These are phyloP conservation scores for Pyrrhia umbra DNA, from an alignment of 2,888 invertebrate species.

Conservation along the genomic window DNA sequence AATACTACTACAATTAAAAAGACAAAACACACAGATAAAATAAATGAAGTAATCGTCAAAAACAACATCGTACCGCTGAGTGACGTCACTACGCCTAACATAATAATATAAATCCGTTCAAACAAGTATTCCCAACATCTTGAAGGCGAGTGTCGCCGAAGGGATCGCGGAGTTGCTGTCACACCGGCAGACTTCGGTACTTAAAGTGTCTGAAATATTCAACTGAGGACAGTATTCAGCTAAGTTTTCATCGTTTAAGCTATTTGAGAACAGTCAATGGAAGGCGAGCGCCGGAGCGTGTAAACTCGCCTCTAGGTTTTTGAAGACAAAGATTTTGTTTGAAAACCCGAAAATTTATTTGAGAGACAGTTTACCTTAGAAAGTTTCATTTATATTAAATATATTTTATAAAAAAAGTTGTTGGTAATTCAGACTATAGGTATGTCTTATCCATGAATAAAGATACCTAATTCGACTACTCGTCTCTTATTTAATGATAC, in stretches of 20 bases:
- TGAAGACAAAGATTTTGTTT: constrained; percentile 32
- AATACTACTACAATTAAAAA: too few species aligned
- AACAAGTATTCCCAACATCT: constrained; percentile 9
- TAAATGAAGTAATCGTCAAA: too few species aligned
- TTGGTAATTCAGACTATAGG: too few species aligned
- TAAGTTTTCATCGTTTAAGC: constrained; percentile 34
- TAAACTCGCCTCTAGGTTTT: constrained; percentile 20
- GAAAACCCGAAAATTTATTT: constrained; percentile 15
- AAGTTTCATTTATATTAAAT: background rate
- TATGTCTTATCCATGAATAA: too few species aligned
- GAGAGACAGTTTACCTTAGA: constrained; percentile 12
- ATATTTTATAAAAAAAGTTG: too few species aligned
- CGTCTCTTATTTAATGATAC: too few species aligned
- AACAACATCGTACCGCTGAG: too few species aligned
- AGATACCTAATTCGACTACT: too few species aligned
- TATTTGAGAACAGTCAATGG: constrained; percentile 40
- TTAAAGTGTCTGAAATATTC: constrained; percentile 46
- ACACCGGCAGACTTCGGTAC: constrained; percentile 23
- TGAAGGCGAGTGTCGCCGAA: constrained; percentile 16
- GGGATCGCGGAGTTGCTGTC: constrained; percentile 20
- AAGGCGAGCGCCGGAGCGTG: constrained; percentile 24
- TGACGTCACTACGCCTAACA: too few species aligned
- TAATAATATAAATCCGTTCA: constrained; percentile 18
- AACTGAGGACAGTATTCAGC: constrained; percentile 14
- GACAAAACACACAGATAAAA: too few species aligned